Evolutionary conservation across 2,888 invertebrate genomes (phyloP).

Genomic region (Carpatolechia fugitivella): DNA sequence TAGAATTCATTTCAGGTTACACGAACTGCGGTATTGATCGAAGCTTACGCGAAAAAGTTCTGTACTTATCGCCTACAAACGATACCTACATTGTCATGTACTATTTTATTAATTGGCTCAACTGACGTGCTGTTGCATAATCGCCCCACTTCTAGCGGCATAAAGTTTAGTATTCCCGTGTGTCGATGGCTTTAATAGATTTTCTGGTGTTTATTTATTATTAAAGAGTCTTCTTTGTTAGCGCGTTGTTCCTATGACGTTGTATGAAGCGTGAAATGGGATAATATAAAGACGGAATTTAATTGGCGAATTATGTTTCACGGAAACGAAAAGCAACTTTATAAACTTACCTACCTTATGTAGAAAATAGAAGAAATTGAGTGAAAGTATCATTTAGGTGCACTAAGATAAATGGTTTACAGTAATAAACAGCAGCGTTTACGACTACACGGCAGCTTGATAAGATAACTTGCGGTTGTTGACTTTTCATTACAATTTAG

Average conservation of each 20-base stretch:
- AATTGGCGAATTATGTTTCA: too few species aligned
- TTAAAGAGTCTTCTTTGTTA: conserved; percentile 17
- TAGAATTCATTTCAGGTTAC: conserved; percentile 28
- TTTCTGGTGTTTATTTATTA: conserved; percentile 2
- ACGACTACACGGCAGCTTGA: neutral
- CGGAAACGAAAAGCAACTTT: too few species aligned
- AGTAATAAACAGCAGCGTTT: too few species aligned
- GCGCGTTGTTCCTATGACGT: neutral
- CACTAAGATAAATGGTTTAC: too few species aligned
- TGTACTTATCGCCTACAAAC: conserved; percentile 67
- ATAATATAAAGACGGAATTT: neutral
- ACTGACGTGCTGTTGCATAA: conserved; percentile 20
- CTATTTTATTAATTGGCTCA: conserved; percentile 63
- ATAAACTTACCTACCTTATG: too few species aligned
- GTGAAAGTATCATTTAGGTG: too few species aligned
- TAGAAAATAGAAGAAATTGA: too few species aligned
- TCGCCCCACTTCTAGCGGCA: neutral
- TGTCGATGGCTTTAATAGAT: neutral
- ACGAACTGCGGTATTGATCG: conserved; percentile 57
- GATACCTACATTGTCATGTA: conserved; percentile 53
- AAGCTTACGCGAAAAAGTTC: conserved; percentile 72
- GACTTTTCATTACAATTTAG: conserved; percentile 1
- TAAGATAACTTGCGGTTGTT: neutral
- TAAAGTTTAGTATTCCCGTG: neutral
- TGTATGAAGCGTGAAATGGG: neutral